Base-by-base conservation (phyloP, 2,113 vertebrate species). In the Callochromis pleurospilus region DNA sequence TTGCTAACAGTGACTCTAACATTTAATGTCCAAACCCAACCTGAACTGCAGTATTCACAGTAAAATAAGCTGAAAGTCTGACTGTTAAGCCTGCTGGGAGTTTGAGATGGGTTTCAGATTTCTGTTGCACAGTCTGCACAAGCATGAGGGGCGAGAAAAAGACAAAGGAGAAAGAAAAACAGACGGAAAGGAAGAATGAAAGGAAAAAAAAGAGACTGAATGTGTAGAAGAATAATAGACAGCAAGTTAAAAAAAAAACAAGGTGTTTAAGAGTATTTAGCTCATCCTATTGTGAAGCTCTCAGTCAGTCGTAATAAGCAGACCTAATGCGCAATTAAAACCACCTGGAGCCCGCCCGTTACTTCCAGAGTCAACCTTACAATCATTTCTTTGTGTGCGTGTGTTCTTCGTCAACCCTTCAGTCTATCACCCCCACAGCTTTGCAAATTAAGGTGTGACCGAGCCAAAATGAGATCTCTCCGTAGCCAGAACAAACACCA, bases 281-380 rank as follows among this genome's bases (percentile, higher is more conserved):
- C 45, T 47, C 83, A 85, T 93, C 91, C 88, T 81, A 84, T 87
- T 81, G 84, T 80, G 88, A 84, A 70, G 70, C 65, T 51, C 51
- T 89, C 82, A 83, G 83, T 92, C 83, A 91, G 83, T 92, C 86
- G 84, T 88, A 86, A 89, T 93, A 94, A 95, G 91, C 89, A 89
- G 85, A 58, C 68, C 58, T 92, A 68, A 88, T 86, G 51, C 70
- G 87, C 87, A 91, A 92, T 93, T 86, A 81, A 91, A 93, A 90
- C 81, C 91, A 95, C 94, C 92, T 94, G 94, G 91, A 93, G 91
- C 70, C 82, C 77, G 90, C 90, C 84, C 21, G 82, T 90, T 82
- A 83, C 87, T 79, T 65, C 83, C 92, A 88, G 90, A 94, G 87
- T 88, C 55, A 83, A 88, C 85, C 90, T 87, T 86, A 84, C 83